Conservation (phyloP, 2,797 vertebrate genomes). For the Phalloptychus januarius region DNA sequence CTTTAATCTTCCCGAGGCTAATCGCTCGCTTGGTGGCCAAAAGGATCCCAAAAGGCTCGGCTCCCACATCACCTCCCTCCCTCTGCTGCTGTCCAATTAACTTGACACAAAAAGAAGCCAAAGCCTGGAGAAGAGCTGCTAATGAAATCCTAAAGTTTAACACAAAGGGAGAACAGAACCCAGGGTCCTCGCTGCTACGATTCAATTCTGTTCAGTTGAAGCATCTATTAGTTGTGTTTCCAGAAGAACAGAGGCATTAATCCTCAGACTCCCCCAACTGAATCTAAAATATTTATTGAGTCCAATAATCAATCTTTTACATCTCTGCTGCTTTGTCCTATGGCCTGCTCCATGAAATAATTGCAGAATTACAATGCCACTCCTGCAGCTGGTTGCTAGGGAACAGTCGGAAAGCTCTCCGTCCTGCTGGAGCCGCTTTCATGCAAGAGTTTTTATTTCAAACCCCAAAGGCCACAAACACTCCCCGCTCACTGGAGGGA, state of each 20-base stretch:
- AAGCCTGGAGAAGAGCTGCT: constrained; percentile 42
- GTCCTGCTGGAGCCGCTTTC: constrained; percentile 32
- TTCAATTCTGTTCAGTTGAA: constrained; percentile 30
- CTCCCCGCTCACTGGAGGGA: constrained; percentile 16
- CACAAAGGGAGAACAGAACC: constrained; percentile 53
- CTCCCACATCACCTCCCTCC: constrained; percentile 17
- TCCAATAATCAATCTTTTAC: constrained; percentile 65
- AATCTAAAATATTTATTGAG: constrained; percentile 58
- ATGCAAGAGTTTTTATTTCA: constrained; percentile 42
- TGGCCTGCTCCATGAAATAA: constrained; percentile 41
- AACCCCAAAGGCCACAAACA: constrained; percentile 51
- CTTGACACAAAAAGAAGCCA: constrained; percentile 59
- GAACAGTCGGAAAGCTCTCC: constrained; percentile 67
- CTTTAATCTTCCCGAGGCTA: constrained; percentile 62
- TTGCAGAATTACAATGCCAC: constrained; percentile 52
- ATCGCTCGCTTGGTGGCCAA: constrained; percentile 56
- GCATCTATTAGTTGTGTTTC: constrained; percentile 32
- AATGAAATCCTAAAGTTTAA: constrained; percentile 59
- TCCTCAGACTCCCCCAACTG: constrained; percentile 27
- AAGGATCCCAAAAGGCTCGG: constrained; percentile 53
- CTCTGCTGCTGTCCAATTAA: constrained; percentile 63
- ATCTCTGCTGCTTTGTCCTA: constrained; percentile 45
- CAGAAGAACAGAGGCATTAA: constrained; percentile 36
- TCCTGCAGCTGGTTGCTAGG: constrained; percentile 73
- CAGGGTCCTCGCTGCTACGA: constrained; percentile 9